Base-by-base conservation (phyloP, 2,113 vertebrate genomes). In the Rissa tridactyla region DNA sequence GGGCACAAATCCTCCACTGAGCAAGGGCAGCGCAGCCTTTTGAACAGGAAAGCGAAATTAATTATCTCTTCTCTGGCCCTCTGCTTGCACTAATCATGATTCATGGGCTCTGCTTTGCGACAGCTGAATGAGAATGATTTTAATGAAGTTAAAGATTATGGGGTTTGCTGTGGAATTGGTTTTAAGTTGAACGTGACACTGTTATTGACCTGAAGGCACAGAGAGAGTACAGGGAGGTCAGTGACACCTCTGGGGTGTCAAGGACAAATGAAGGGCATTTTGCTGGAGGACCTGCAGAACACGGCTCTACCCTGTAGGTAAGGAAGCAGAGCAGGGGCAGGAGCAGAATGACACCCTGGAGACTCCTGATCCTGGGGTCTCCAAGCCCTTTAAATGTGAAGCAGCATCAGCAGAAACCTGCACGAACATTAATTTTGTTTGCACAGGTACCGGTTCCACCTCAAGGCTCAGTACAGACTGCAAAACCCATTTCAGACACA, bases 331-430 rank as follows among this genome's bases (percentile, higher is more conserved):
- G 65, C 40, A 61, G 26, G 16, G n/a, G 36, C 32, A 47, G 27
- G 9, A 26, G 60, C 38, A 38, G 44, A 52, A 49, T 1, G 2
- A 9, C 21, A 6, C 19, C 17, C 18, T 8, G n/a, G 10, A 5
- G 5, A 14, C 18, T 13, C 6, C 1, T 11, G 38, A 69, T 32
- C 40, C 46, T 7, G 36, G 51, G 42, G 20, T 51, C 70, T 66
- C 40, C 0, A 8, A 69, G 66, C 61, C 64, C 68, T 49, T 17
- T 44, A 10, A 10, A 0, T 0, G 0, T 3, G 0, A 20, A 57
- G 46, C 1, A 27, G 36, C 78, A 62, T 21, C 32, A 77, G 66
- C 70, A 76, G 38, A 71, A 92, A 57, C 29, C 68, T 1, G 2
- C 34, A 29, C 0, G 1, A 76, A 44, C 10, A 0, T 8, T 7